phyloP scores from a whole-genome alignment of 2,888 invertebrate genomes.

The Linnaemya tessellans region DNA sequence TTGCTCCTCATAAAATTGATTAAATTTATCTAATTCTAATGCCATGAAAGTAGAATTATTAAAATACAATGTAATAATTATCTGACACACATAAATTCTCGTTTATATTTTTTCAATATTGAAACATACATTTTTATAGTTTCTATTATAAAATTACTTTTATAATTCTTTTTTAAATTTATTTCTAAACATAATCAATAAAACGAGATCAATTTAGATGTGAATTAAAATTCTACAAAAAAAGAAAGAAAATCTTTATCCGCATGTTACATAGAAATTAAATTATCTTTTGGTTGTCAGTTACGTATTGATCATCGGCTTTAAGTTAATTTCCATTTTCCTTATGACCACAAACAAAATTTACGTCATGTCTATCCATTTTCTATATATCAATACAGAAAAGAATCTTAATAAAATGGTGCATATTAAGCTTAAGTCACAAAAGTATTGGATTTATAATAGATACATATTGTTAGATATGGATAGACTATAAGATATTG shows the following conservation, averaged over 20 bases:
- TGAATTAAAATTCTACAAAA: slow-evolving; percentile 29
- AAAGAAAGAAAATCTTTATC: slow-evolving; percentile 1
- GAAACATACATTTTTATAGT: neutral
- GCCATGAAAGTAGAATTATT: neutral
- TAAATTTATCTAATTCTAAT: neutral
- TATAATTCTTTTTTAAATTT: neutral
- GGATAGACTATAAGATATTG: neutral
- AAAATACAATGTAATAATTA: neutral
- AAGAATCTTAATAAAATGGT: slow-evolving; percentile 28
- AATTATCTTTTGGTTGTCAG: slow-evolving; percentile 54
- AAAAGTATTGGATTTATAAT: slow-evolving; percentile 9
- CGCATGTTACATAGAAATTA: slow-evolving; percentile 31
- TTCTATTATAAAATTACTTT: neutral
- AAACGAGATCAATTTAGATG: slow-evolving; percentile 53
- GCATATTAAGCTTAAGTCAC: slow-evolving; percentile 38
- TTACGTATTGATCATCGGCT: slow-evolving; percentile 45
- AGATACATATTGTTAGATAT: slow-evolving; percentile 1
- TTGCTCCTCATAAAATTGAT: neutral
- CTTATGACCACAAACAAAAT: slow-evolving; percentile 19
- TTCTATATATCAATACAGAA: neutral
- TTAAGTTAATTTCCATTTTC: slow-evolving; percentile 39
- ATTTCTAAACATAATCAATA: slow-evolving; percentile 19
- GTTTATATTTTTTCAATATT: slow-evolving; percentile 1
- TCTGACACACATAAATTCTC: neutral
- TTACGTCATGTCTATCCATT: slow-evolving; percentile 34